Evolutionary conservation across 1,140 invertebrate species (phyloP), one percentile per base, ranked within the genome.

Genomic region (Lucilia sericata): DNA sequence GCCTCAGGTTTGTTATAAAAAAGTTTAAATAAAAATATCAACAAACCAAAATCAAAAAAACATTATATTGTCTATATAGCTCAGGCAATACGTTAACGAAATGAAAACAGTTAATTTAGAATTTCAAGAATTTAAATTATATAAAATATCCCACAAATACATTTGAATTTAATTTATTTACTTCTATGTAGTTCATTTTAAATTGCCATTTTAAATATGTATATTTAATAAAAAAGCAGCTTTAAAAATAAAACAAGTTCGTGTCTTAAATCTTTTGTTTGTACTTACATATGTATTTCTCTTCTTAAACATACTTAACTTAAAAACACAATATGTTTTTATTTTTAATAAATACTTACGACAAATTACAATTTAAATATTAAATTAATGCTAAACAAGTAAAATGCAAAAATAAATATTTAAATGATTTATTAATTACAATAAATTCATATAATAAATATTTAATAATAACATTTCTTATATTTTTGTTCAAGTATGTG

Each of bases 381-480:
- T 21, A 21, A 70, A 70, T 70, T 70, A 70, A 70, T 70, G 4
- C 25, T 70, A 70, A 70, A 1, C 4, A 21, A 1, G 65, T 21
- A 70, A 21, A 65, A 70, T 70, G 17, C 12, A 55, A 55, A 70
- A 70, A 70, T 10, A 8, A 70, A 70, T 25, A 70, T 70, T 70
- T 70, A 70, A 70, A 70, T 70, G 65, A 70, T 70, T 70, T 70
- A 70, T 70, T 70, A 70, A 70, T 70, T 70, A 70, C 19, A 70
- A 70, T 70, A 60, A 60, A 70, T 70, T 10, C 19, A 55, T 14
- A 55, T 17, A 10, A 14, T 55, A 14, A 1, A 70, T 21, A 70
- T 19, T 55, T 42, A n/a, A 60, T 60, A 60, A 60, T 60, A 60
- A 60, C 4, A 14, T 4, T 42, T 10, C 5, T 7, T 8, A 10